phyloP scores from a whole-genome alignment of 2,888 invertebrate species.

The Eudasyphora cyanicolor region DNA sequence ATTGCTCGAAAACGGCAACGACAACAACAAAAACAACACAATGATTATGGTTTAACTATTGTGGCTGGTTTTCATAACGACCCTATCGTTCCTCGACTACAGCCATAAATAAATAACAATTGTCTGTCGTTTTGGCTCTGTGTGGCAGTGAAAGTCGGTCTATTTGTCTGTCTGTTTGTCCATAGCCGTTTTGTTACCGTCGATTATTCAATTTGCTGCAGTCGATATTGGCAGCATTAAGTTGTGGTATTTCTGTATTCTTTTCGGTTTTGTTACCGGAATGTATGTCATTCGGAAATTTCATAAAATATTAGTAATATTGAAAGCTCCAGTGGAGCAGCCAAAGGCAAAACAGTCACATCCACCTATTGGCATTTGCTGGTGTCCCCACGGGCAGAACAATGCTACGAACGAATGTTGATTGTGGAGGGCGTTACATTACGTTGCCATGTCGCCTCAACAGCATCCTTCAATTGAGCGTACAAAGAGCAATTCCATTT shows the following conservation, averaged over 20 bases:
- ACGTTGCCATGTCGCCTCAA: slow-evolving; percentile 2
- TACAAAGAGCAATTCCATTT: slow-evolving; percentile 45
- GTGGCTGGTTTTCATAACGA: slow-evolving; percentile 62
- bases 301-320: slow-evolving; percentile 64
- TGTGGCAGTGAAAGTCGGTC: neutral
- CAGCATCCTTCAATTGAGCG: neutral
- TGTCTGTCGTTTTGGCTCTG: neutral
- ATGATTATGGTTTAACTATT: slow-evolving; percentile 57
- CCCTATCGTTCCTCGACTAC: slow-evolving; percentile 49
- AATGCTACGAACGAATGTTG: neutral
- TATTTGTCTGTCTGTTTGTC: neutral
- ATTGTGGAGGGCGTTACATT: neutral
- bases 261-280: slow-evolving; percentile 62
- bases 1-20: slow-evolving; percentile 50
- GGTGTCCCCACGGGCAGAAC: slow-evolving; percentile 1
- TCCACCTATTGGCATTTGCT: neutral
- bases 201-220: slow-evolving; percentile 66
- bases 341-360: slow-evolving; percentile 21
- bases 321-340: slow-evolving; percentile 41
- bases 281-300: slow-evolving; percentile 65
- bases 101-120: neutral
- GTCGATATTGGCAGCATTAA: slow-evolving; percentile 64
- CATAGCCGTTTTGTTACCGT: slow-evolving; percentile 45
- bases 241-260: slow-evolving; percentile 64
- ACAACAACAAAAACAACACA: too few species aligned